A percentile compares a stretch with the other conserved stretches of the same genome.
These are phyloP conservation scores for Cervus canadensis DNA, from an alignment of 2,113 vertebrate species.

Conservation along the genomic window DNA sequence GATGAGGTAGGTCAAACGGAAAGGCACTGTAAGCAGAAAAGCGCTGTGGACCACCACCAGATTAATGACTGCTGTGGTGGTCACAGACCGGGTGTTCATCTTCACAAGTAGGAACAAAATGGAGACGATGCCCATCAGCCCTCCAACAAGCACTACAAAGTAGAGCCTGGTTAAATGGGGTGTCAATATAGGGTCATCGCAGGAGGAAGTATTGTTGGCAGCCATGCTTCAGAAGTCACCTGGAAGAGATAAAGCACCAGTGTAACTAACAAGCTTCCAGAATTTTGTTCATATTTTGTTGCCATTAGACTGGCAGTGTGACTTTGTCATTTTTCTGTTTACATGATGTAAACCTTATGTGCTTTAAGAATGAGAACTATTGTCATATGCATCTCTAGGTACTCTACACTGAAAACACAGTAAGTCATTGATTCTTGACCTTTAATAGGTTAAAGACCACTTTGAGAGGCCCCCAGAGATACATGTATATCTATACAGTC, in stretches of 20 bases:
- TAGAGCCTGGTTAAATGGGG: conserved; percentile 75
- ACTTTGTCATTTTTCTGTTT: background rate
- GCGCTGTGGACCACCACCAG: conserved; percentile 88
- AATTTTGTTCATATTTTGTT: background rate
- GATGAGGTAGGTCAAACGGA: conserved; percentile 88
- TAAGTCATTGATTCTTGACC: background rate
- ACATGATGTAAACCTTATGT: background rate
- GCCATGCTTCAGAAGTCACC: conserved; percentile 50
- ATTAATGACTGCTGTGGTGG: conserved; percentile 88
- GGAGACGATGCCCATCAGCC: conserved; percentile 79
- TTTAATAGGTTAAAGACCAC: background rate
- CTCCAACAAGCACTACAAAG: conserved; percentile 79
- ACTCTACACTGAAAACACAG: background rate
- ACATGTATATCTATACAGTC: background rate
- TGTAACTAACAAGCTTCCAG: background rate
- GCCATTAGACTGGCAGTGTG: background rate
- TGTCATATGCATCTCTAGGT: background rate
- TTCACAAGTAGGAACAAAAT: conserved; percentile 84
- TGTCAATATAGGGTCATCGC: background rate
- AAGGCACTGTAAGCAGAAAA: conserved; percentile 91
- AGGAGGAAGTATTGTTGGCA: background rate
- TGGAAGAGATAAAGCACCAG: background rate
- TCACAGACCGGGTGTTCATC: conserved; percentile 86
- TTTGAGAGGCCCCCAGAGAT: background rate
- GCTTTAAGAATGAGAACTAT: background rate